phyloP scores from a whole-genome alignment of 1,140 invertebrate species.

The Episyrphus balteatus region DNA sequence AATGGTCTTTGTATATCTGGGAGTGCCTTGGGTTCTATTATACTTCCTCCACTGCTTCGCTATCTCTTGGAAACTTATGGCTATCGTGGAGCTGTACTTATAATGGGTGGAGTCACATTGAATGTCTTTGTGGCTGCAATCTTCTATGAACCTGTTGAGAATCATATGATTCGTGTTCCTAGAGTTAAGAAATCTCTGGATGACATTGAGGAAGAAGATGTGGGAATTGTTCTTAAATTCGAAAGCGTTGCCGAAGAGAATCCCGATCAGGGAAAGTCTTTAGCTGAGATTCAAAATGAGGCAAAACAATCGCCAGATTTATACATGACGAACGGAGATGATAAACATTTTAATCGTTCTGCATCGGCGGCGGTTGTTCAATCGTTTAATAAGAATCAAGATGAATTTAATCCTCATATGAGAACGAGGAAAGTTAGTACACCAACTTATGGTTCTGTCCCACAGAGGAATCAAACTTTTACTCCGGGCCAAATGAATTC shows the following conservation, averaged over 20 bases:
- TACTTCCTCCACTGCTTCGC: slow-evolving; percentile 64
- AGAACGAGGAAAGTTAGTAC: slow-evolving; percentile 44
- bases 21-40: slow-evolving; percentile 68
- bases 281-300: slow-evolving; percentile 19
- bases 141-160: slow-evolving; percentile 71
- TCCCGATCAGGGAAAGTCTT: slow-evolving; percentile 25
- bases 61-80: slow-evolving; percentile 59
- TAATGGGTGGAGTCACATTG: slow-evolving; percentile 70
- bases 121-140: slow-evolving; percentile 74
- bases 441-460: slow-evolving; percentile 25
- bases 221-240: slow-evolving; percentile 34
- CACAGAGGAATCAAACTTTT: slow-evolving; percentile 36
- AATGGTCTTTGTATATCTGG: slow-evolving; percentile 85
- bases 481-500: slow-evolving; percentile 43
- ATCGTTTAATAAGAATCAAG: slow-evolving; percentile 23
- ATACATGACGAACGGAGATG: slow-evolving; percentile 14
- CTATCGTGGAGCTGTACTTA: slow-evolving; percentile 65
- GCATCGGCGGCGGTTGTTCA: slow-evolving; percentile 41
- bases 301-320: slow-evolving; percentile 17
- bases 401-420: slow-evolving; percentile 21
- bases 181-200: slow-evolving; percentile 21
- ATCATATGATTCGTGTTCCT: slow-evolving; percentile 59
- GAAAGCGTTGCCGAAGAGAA: slow-evolving; percentile 20
- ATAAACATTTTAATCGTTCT: slow-evolving; percentile 39
- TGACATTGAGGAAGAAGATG: slow-evolving; percentile 33